Evolutionary conservation across 2,113 vertebrate species (phyloP), one percentile per base, ranked within the genome.

Genomic region (Rhynchomys soricoides): DNA sequence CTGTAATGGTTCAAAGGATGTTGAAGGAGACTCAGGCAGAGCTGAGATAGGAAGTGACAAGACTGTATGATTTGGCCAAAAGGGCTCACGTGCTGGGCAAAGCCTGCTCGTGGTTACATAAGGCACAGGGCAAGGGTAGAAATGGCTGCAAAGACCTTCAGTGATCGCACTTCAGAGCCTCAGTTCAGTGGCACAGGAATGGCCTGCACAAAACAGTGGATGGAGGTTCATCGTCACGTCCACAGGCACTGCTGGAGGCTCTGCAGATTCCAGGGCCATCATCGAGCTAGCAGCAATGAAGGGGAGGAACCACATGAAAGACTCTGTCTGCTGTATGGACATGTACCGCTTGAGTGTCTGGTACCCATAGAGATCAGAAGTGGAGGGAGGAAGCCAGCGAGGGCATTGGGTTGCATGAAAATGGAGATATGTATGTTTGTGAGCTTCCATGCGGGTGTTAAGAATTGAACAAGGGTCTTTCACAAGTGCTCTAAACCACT

Each of bases 21-120:
- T 11, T 78, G 45, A 93, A 66, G 75, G 64, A 86, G 29, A 89
- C 62, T 19, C 43, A 78, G 52, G 43, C 40, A 70, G 52, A 95
- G 43, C 29, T 85, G 57, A 74, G 34, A 79, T 31, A 34, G 68
- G 73, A 83, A 48, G 77, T 15, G 19, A 57, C 7, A n/a, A 34
- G 26, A 75, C 75, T 37, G 62, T 16, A 21, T n/a, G 50, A 59
- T 62, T 91, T 83, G 19, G 73, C 86, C 43, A 40, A 83, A 55
- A 92, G 77, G 34, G 37, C 52, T 59, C 34, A 71, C 68, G 64
- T n/a, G 12, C 48, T 68, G 31, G 62, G 55, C 68, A 75, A 52
- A 90, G 68, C 43, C 34, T 52, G 55, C 31, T 13, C 0, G 21
- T 62, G 21, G 48, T 66, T 45, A 40, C 1, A 3, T 6, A 62